Conservation (phyloP, 2,113 vertebrate genomes). For the Spea multiplicata region DNA sequence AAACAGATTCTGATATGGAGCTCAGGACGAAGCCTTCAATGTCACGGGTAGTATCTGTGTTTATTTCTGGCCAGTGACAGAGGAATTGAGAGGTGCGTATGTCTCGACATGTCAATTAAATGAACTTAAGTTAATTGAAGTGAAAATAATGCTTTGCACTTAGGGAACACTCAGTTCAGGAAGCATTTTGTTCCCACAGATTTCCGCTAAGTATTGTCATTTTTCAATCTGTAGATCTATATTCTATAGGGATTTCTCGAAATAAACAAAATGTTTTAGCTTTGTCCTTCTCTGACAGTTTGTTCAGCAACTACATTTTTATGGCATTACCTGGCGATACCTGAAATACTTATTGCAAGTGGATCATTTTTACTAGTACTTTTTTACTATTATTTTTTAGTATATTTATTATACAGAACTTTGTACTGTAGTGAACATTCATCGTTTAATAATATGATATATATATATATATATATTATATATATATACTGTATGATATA, state of each 20-base stretch:
- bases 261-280: slow-evolving; percentile 36
- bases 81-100: slow-evolving; percentile 16
- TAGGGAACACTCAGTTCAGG: slow-evolving; percentile 21
- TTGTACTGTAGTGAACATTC: too few species aligned
- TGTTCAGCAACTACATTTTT: neutral
- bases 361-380: too few species aligned
- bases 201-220: slow-evolving; percentile 37
- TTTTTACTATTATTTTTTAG: too few species aligned
- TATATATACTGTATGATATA: too few species aligned
- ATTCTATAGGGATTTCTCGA: slow-evolving; percentile 13
- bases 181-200: slow-evolving; percentile 33
- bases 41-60: slow-evolving; percentile 1
- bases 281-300: slow-evolving; percentile 31
- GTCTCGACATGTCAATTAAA: slow-evolving; percentile 39
- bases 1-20: neutral
- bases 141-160: slow-evolving; percentile 37
- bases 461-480: too few species aligned
- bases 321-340: neutral
- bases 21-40: neutral
- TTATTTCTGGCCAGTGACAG: slow-evolving; percentile 8
- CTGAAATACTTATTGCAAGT: neutral
- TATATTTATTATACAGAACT: too few species aligned
- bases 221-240: slow-evolving; percentile 31
- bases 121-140: slow-evolving; percentile 45
- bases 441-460: too few species aligned